phyloP scores from a whole-genome alignment of 2,888 invertebrate genomes.

The Eledona agricola region DNA sequence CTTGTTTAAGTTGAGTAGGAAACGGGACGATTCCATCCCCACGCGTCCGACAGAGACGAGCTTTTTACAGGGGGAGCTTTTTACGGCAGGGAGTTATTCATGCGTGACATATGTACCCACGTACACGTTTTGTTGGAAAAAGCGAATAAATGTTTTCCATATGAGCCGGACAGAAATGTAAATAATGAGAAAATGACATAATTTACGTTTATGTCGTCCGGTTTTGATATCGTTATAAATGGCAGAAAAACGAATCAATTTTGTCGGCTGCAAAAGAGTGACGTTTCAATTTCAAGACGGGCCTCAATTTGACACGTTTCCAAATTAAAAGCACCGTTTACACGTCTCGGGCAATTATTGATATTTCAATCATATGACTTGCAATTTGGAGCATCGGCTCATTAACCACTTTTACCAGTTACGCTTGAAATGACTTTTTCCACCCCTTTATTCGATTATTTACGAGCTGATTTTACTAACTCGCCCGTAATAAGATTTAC shows the following conservation, averaged over 20 bases:
- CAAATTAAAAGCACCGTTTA: too few relatives aligned
- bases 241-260: constrained; percentile 39
- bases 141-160: constrained; percentile 35
- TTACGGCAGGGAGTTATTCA: constrained; percentile 31
- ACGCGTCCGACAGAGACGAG: constrained; percentile 43
- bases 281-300: constrained; percentile 12
- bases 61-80: constrained; percentile 32
- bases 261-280: constrained; percentile 1
- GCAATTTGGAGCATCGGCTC: too few relatives aligned
- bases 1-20: constrained; percentile 54
- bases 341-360: too few relatives aligned
- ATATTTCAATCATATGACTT: too few relatives aligned
- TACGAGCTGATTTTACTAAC: constrained; percentile 14
- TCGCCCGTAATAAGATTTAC: constrained; percentile 14
- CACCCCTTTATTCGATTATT: constrained; percentile 7
- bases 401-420: too few relatives aligned
- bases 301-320: neutral
- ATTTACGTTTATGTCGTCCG: constrained; percentile 38
- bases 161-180: constrained; percentile 34
- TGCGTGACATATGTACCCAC: constrained; percentile 40
- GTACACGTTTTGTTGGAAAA: constrained; percentile 34
- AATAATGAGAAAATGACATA: constrained; percentile 40
- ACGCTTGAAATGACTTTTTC: too few relatives aligned
- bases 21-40: constrained; percentile 47
- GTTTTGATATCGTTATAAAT: constrained; percentile 43